Conservation (phyloP, 2,888 invertebrate species). For the Acronicta leporina region DNA sequence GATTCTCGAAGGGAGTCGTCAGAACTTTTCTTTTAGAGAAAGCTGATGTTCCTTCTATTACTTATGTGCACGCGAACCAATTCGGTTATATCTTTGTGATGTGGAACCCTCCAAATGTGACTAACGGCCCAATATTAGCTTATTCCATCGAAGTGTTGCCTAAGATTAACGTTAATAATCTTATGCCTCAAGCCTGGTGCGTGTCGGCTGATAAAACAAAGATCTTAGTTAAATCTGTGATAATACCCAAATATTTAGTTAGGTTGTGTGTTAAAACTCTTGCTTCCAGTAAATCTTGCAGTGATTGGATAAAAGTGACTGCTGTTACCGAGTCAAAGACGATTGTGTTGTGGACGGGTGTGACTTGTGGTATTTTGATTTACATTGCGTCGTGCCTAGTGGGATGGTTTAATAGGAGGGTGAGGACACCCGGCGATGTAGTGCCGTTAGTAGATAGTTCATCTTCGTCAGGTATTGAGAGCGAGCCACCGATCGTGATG, state of each 20-base stretch:
- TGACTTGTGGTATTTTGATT: slow-evolving; percentile 69
- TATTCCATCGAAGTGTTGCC: slow-evolving; percentile 77
- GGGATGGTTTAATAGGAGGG: slow-evolving; percentile 61
- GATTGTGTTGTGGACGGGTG: slow-evolving; percentile 67
- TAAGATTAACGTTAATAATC: slow-evolving; percentile 50
- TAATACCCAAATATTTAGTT: slow-evolving; percentile 60
- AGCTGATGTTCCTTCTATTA: slow-evolving; percentile 71
- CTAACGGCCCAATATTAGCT: slow-evolving; percentile 79
- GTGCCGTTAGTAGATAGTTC: slow-evolving; percentile 71
- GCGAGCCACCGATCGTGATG: slow-evolving; percentile 71
- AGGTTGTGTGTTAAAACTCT: slow-evolving; percentile 62
- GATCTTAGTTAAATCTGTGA: slow-evolving; percentile 58
- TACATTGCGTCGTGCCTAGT: slow-evolving; percentile 62
- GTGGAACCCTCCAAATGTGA: slow-evolving; percentile 75
- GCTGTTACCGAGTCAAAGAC: slow-evolving; percentile 41
- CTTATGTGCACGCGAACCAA: slow-evolving; percentile 54
- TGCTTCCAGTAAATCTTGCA: slow-evolving; percentile 55
- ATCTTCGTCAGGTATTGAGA: slow-evolving; percentile 63
- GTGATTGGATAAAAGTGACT: slow-evolving; percentile 51
- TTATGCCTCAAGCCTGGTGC: slow-evolving; percentile 73
- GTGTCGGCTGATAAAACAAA: slow-evolving; percentile 61
- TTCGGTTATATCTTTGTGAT: slow-evolving; percentile 66
- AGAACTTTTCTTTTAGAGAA: slow-evolving; percentile 69
- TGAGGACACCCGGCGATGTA: slow-evolving; percentile 59
- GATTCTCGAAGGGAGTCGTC: slow-evolving; percentile 72